A percentile compares a stretch with the other conserved stretches of the same genome.
phyloP scores from a whole-genome alignment of 2,888 invertebrate genomes.

The Acanthosepion pharaonis region DNA sequence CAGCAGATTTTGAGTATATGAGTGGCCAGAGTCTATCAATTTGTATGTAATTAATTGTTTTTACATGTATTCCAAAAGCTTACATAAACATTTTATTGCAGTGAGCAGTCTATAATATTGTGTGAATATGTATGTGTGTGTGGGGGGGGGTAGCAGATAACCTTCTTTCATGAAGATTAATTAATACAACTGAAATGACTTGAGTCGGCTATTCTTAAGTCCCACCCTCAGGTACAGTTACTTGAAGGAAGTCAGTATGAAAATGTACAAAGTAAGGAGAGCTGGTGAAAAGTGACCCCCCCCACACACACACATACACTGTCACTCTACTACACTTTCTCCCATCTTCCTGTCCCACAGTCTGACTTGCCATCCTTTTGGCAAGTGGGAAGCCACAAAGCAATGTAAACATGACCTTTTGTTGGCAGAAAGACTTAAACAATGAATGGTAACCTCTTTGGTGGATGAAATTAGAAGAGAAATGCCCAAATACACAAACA shows the following conservation, averaged over 20 bases:
- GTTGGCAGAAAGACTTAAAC: neutral
- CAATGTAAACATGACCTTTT: constrained; percentile 33
- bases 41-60: no score
- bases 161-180: neutral
- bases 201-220: neutral
- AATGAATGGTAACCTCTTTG: neutral
- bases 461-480: neutral
- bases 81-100: no score
- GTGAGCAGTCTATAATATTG: no score
- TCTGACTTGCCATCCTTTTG: neutral
- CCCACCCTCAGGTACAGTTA: neutral
- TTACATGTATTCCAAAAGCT: no score
- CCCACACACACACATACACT: no score
- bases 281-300: neutral
- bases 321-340: neutral
- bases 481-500: neutral
- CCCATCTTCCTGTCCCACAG: neutral
- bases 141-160: no score
- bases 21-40: no score
- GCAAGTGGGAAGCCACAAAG: constrained; percentile 6
- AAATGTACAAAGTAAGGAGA: neutral
- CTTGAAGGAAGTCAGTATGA: neutral
- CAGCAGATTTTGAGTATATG: no score
- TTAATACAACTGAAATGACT: neutral
- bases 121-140: no score